These are phyloP conservation scores for Timema podura DNA, from an alignment of 2,888 invertebrate species.

Conservation along the genomic window DNA sequence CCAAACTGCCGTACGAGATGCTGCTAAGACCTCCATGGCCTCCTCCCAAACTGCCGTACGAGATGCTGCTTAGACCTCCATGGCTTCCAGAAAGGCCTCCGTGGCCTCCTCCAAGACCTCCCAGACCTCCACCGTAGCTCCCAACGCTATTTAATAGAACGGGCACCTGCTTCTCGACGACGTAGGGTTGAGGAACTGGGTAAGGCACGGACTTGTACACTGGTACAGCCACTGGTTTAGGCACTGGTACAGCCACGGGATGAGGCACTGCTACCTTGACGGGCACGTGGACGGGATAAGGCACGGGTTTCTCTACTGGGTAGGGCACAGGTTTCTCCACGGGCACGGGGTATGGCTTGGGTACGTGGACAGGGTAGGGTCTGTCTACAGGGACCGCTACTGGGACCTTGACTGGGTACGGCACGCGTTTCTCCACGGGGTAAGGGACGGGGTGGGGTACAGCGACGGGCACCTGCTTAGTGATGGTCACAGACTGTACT, in stretches of 20 bases:
- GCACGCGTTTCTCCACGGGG: conserved; percentile 40
- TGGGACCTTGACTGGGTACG: conserved; percentile 46
- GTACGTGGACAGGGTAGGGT: conserved; percentile 49
- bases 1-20: too few species aligned
- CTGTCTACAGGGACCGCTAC: conserved; percentile 49
- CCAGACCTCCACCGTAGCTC: conserved; percentile 33
- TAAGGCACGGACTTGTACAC: conserved; percentile 21
- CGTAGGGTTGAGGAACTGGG: conserved; percentile 1
- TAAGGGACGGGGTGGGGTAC: conserved; percentile 44
- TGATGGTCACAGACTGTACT: conserved; percentile 28
- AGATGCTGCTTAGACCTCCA: background rate
- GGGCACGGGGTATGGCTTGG: conserved; percentile 45
- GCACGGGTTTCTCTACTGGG: conserved; percentile 41
- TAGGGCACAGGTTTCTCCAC: conserved; percentile 43
- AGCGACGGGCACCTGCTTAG: conserved; percentile 28
- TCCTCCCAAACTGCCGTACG: conserved; percentile 26
- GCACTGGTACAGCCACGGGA: conserved; percentile 50
- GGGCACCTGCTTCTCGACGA: conserved; percentile 18
- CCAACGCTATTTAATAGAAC: conserved; percentile 1
- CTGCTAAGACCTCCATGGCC: conserved; percentile 20
- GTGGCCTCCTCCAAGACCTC: conserved; percentile 36
- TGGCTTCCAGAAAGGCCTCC: conserved; percentile 11
- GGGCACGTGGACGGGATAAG: conserved; percentile 45
- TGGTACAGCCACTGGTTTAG: conserved; percentile 40
- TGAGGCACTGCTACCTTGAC: conserved; percentile 52